Evolutionary conservation across 1,140 invertebrate species (phyloP), one percentile per base, ranked within the genome.

Genomic region (Platyura marginata): DNA sequence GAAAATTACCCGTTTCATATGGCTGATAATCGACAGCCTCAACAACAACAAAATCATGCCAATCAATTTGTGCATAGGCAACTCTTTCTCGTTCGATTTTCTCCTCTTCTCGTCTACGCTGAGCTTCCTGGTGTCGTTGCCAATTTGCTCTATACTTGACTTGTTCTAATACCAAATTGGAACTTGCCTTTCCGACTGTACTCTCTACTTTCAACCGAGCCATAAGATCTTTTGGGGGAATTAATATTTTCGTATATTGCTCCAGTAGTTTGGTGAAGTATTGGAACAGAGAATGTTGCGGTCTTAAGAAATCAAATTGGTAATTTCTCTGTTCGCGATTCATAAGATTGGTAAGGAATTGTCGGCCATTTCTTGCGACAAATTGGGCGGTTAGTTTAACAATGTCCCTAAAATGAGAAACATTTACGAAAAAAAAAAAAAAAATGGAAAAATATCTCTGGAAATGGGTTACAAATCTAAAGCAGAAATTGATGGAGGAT

Each of bases 21-120:
- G 88, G 84, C 50, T 97, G 90, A 63, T 98, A 99, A 62, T 99
- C 96, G 0, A 99, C 94, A 0, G 94, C 98, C 64, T 99, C 95
- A 0, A 99, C 96, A 1, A 99, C 93, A 2, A 98, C 94, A 69
- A 99, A 99, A 65, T 98, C 94, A 59, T 99, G 96, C 96, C 96
- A 99, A 61, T 99, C 96, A 49, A 99, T 97, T 54, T 93, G 88
- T 3, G 91, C 89, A 61, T 98, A 98, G 0, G 93, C 91, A 23
- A 96, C 77, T 65, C 93, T 73, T 64, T 98, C 96, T 32, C 85
- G 75, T 62, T 99, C 95, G 15, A 89, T 71, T 53, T 88, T 86
- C 52, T 95, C 91, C 59, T 98, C 91, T 61, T 96, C 91, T 46
- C 85, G 83, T 1, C 86, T 75, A 41, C 79, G 81, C 54, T 95